Base-by-base conservation (phyloP, 2,797 vertebrate species). In the Schizopygopsis pylzovi region DNA sequence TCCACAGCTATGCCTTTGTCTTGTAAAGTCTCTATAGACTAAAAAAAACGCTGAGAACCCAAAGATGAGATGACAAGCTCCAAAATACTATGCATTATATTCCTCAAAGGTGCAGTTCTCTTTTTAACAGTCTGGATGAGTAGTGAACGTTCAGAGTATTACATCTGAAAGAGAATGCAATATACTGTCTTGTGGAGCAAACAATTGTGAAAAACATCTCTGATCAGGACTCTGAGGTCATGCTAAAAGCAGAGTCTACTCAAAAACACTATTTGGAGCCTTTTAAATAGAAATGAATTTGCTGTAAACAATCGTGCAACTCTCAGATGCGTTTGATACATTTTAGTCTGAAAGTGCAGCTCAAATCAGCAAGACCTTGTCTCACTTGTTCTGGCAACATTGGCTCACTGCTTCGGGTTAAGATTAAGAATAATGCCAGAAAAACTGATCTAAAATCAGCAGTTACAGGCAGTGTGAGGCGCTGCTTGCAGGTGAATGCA, bases 51-150 rank as follows among this genome's bases (percentile, higher is more conserved):
- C 33, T 65, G 16, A 85, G 49, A 82, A 70, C 45, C 52, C 67
- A 79, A 85, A 56, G 73, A 79, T 39, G 65, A 52, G 68, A 63
- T 59, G 43, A 68, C 67, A 83, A 28, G 37, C 37, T 39, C 33
- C 22, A 52, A 33, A 59, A 85, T 59, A 52, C 37, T 59, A 45
- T 72, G 56, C 47, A 49, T 28, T 54, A 67, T 25, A 49, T 70
- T 78, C 25, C 45, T 54, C 3, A 49, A 59, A 81, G 56, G 77
- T n/a, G 80, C 61, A 65, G 28, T 41, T 33, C 56, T 78, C 43
- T 59, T 33, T 80, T 79, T 83, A 56, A 88, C 84, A 80, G 75
- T 56, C 39, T 73, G 28, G 59, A 37, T 41, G 56, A 63, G n/a
- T 15, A 18, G 37, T 45, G 37, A 76, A 72, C 28, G 28, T 37